Percentiles rank a stretch among this genome's conserved stretches.
Conservation (phyloP, 2,797 vertebrate genomes). For the Peromyscus aztecus region DNA sequence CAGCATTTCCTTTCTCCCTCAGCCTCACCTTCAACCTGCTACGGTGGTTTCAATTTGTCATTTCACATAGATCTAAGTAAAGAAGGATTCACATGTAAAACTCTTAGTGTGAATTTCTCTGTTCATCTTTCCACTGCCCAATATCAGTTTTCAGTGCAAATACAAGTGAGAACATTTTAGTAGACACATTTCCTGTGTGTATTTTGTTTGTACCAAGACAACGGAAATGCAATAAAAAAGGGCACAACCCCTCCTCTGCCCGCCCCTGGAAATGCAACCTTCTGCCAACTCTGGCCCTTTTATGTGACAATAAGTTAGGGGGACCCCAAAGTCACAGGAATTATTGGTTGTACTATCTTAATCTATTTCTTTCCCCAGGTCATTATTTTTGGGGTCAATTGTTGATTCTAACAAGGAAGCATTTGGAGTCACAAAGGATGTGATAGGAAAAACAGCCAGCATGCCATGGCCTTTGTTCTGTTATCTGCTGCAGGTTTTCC, state of each 20-base stretch:
- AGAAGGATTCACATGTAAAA: conserved; percentile 25
- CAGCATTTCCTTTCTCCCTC: not conserved
- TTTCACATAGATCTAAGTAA: conserved; percentile 35
- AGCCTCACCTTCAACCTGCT: not conserved
- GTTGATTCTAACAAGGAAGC: not conserved
- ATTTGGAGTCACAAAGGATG: not conserved
- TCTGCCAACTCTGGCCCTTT: not conserved
- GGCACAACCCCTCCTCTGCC: not conserved
- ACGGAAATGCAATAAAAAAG: not conserved
- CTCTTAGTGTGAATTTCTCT: conserved; percentile 13
- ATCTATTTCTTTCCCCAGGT: not conserved
- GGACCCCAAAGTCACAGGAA: not conserved
- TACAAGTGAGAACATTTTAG: not conserved
- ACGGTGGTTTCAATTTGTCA: conserved; percentile 3
- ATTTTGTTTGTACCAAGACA: conserved; percentile 33
- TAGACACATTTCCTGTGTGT: not conserved
- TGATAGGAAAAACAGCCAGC: not conserved
- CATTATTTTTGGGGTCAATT: not conserved
- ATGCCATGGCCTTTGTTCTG: not conserved
- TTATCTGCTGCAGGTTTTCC: not conserved
- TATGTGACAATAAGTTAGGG: not conserved
- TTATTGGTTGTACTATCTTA: not conserved
- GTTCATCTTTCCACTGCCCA: not conserved
- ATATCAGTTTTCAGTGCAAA: conserved; percentile 33
- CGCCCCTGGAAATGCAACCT: not conserved